These are phyloP conservation scores for Catharus fuscescens DNA, from an alignment of 2,113 vertebrate genomes.

Conservation along the genomic window DNA sequence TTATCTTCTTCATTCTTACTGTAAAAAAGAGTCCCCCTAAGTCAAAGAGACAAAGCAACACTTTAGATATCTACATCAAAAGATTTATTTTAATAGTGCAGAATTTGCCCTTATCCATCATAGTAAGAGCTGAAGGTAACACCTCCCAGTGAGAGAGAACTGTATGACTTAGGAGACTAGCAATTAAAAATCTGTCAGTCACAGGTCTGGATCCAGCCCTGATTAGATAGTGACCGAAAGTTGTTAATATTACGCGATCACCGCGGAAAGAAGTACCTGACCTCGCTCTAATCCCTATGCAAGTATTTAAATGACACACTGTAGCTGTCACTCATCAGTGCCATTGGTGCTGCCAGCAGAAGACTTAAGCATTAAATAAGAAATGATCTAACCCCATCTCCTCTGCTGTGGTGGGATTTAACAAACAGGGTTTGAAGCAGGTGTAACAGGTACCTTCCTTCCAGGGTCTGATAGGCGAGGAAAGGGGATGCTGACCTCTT, in stretches of 20 bases:
- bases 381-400: not conserved
- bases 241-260: not conserved
- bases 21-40: not conserved
- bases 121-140: slow-evolving; percentile 34
- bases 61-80: not conserved
- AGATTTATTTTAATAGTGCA: not conserved
- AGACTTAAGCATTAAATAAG: not conserved
- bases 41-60: not conserved
- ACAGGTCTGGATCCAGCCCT: slow-evolving; percentile 26
- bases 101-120: slow-evolving; percentile 30
- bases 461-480: not conserved
- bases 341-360: not conserved
- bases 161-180: slow-evolving; percentile 28
- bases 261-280: not conserved
- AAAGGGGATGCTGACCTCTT: not conserved
- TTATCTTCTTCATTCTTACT: not conserved
- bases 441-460: not conserved
- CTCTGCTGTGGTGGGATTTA: not conserved
- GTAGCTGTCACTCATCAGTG: not conserved
- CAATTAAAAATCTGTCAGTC: slow-evolving; percentile 67
- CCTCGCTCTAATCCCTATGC: not conserved
- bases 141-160: slow-evolving; percentile 22
- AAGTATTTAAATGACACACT: not conserved
- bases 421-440: not conserved
- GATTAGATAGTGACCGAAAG: slow-evolving; percentile 36